Conservation (phyloP, 2,888 invertebrate genomes). For the Orthonychiurus folsomi region DNA sequence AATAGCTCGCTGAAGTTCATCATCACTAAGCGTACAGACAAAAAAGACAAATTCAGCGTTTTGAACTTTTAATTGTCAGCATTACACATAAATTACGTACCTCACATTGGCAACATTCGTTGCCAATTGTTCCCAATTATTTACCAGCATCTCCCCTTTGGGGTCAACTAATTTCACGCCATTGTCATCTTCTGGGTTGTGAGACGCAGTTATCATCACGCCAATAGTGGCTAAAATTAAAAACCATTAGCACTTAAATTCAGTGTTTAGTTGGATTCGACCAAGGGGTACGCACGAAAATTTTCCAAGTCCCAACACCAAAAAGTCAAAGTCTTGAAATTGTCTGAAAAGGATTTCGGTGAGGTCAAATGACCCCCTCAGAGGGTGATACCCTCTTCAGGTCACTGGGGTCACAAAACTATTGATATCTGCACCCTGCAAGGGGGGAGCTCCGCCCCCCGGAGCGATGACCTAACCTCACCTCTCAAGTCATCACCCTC, state of each 20-base stretch:
- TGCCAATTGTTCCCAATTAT: constrained; percentile 82
- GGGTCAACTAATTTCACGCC: constrained; percentile 95
- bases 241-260: background rate
- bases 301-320: no score
- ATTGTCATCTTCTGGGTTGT: constrained; percentile 92
- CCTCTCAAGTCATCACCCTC: no score
- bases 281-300: no score
- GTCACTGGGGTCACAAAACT: no score
- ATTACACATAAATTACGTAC: constrained; percentile 47
- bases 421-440: background rate
- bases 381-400: background rate
- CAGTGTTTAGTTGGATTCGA: no score
- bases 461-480: no score
- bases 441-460: background rate
- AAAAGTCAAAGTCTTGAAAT: no score
- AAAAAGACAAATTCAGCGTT: background rate
- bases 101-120: constrained; percentile 74
- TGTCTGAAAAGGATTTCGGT: no score
- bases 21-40: background rate
- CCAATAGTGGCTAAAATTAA: constrained; percentile 62
- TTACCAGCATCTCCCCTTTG: constrained; percentile 89
- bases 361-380: no score
- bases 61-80: no score
- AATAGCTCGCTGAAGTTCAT: no score
- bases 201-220: constrained; percentile 99